phyloP scores from a whole-genome alignment of 2,888 invertebrate genomes.

The Pachydiplax longipennis region DNA sequence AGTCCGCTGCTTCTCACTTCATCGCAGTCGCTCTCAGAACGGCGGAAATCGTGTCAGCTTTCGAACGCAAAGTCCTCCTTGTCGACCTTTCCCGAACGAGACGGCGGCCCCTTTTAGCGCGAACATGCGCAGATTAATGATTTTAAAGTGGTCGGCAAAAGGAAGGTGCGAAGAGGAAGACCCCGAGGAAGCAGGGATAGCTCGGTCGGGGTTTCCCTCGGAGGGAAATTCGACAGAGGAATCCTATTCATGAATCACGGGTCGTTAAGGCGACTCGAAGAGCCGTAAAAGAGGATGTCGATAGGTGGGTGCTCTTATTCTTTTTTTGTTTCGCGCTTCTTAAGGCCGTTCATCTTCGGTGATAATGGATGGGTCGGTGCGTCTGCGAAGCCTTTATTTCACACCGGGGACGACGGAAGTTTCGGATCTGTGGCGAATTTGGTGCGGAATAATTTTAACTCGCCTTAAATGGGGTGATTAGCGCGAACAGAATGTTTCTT shows the following conservation, averaged over 20 bases:
- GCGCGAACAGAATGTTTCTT: background rate
- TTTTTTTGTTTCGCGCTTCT: background rate
- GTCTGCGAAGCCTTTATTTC: background rate
- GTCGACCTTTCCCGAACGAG: background rate
- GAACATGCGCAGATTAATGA: constrained; percentile 1
- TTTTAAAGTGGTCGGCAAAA: background rate
- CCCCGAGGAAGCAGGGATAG: background rate
- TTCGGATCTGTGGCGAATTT: background rate
- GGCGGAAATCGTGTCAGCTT: background rate
- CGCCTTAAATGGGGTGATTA: background rate
- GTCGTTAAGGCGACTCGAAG: background rate
- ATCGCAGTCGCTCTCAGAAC: background rate
- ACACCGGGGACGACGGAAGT: background rate
- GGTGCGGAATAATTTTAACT: background rate
- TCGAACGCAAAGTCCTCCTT: background rate
- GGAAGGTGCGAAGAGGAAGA: background rate
- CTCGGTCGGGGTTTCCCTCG: background rate
- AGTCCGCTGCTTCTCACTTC: background rate
- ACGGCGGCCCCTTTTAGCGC: background rate
- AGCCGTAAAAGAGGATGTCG: background rate
- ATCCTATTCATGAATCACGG: background rate
- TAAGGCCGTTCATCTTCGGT: background rate
- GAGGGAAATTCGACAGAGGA: background rate
- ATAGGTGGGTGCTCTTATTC: background rate
- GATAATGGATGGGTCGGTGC: background rate